Base-by-base conservation (phyloP, 2,113 vertebrate species). In the Excalfactoria chinensis region DNA sequence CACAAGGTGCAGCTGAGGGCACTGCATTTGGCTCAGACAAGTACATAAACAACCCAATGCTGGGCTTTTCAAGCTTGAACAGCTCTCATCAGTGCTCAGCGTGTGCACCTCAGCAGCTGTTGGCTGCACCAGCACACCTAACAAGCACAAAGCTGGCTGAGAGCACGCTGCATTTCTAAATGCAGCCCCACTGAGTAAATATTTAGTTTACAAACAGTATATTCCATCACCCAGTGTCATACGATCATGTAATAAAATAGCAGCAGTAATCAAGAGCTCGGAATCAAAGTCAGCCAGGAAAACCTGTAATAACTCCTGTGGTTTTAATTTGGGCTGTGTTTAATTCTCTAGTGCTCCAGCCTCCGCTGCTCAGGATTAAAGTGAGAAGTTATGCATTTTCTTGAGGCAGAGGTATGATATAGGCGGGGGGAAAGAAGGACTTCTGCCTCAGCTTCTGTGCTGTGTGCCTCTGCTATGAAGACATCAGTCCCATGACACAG, bases 231-330 rank as follows among this genome's bases (percentile, higher is more conserved):
- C 21, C 80, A 11, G 23, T 2, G 49, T 62, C 77, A 69, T 11
- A 64, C 2, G 44, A 90, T 23, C 70, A 22, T 0, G 18, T 51
- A 66, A 84, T 51, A 62, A 69, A 84, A 60, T 43, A 88, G 78
- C 68, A 86, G 46, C 78, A 55, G 67, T 16, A 10, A 13, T 70
- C 32, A 74, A 56, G 73, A 77, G 62, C 73, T 13, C 2, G 20
- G 63, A 59, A 88, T 60, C 43, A 77, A 79, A 88, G 85, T 30
- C 72, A 37, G 68, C 34, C 76, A 44, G 48, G 58, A 93, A 93
- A 83, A 80, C 25, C 48, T 88, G 67, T 16, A 74, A 64, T 49
- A 92, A 93, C 11, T 56, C 62, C 70, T 35, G n/a, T 6, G 76
- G 67, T 48, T 63, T 93, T 74, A 32, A 71, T 87, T 86, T 4